Percentiles rank a stretch among this genome's conserved stretches.
Conservation (phyloP, 2,113 vertebrate genomes). For the Romanogobio albipinnatus region DNA sequence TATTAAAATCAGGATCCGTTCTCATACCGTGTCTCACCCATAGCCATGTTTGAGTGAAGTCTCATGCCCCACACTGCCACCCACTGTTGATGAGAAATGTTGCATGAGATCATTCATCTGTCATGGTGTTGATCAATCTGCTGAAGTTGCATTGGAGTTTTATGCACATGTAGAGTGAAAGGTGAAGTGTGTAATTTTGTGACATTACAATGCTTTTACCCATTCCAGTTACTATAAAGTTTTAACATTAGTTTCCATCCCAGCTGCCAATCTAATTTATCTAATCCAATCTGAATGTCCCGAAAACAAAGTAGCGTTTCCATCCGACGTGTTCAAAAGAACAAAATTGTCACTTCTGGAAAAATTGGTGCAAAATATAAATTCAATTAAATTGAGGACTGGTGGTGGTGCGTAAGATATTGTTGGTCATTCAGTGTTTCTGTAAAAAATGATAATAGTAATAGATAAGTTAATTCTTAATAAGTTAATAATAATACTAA, state of each 20-base stretch:
- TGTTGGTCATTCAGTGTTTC: too few relatives aligned
- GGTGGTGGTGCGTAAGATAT: too few relatives aligned
- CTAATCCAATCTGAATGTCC: not conserved
- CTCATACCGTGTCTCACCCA: conserved; percentile 4
- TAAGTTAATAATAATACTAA: too few relatives aligned
- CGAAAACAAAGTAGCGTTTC: not conserved
- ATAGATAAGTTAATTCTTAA: too few relatives aligned
- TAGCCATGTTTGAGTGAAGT: conserved; percentile 31
- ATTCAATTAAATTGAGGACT: not conserved
- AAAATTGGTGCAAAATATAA: not conserved
- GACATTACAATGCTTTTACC: not conserved
- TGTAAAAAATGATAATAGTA: too few relatives aligned
- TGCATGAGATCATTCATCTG: conserved; percentile 52
- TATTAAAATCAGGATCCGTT: conserved; percentile 38
- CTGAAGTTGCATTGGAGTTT: conserved; percentile 25
- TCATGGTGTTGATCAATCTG: conserved; percentile 37
- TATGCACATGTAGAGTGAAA: not conserved
- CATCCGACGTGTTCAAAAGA: not conserved
- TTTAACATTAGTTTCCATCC: not conserved
- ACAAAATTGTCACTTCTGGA: not conserved
- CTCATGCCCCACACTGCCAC: conserved; percentile 51
- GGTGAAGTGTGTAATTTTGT: conserved; percentile 25
- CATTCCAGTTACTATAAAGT: not conserved
- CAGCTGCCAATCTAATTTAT: not conserved
- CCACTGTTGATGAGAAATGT: conserved; percentile 50